These are phyloP conservation scores for Omphaloscelis lunosa DNA, from an alignment of 2,888 invertebrate species.

Conservation along the genomic window DNA sequence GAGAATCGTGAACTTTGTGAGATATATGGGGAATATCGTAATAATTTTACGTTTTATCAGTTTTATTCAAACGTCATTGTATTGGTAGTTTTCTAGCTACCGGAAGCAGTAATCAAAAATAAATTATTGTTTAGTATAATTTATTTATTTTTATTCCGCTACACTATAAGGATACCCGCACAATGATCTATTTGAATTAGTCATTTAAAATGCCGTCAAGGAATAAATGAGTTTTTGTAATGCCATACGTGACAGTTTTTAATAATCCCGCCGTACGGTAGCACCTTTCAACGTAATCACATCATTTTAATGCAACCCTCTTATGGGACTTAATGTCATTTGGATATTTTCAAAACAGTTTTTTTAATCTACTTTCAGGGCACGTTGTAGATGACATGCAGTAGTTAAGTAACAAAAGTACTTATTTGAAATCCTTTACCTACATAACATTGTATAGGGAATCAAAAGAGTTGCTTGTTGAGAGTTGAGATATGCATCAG, in stretches of 20 bases:
- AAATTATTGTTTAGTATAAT: constrained; percentile 8
- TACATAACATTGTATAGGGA: not conserved
- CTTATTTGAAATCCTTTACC: not conserved
- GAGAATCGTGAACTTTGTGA: constrained; percentile 46
- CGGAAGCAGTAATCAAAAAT: constrained; percentile 20
- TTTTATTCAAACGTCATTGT: constrained; percentile 2
- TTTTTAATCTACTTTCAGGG: constrained; percentile 17
- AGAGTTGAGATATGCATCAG: not conserved
- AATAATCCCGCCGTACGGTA: constrained; percentile 79
- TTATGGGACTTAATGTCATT: constrained; percentile 78
- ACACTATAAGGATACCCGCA: constrained; percentile 20
- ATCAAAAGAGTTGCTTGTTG: not conserved
- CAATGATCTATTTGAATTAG: constrained; percentile 43
- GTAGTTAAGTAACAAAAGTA: not conserved
- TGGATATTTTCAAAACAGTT: constrained; percentile 78
- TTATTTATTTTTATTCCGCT: constrained; percentile 30
- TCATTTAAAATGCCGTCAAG: constrained; percentile 69
- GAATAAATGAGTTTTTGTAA: constrained; percentile 74
- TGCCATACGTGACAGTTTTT: constrained; percentile 82
- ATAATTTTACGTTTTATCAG: constrained; percentile 35
- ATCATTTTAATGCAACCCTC: constrained; percentile 83
- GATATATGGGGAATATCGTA: constrained; percentile 33
- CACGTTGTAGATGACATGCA: constrained; percentile 16
- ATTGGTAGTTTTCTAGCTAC: constrained; percentile 2
- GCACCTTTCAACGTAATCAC: constrained; percentile 79